Evolutionary conservation across 2,797 vertebrate genomes (phyloP).

Genomic region (Lates japonicus): DNA sequence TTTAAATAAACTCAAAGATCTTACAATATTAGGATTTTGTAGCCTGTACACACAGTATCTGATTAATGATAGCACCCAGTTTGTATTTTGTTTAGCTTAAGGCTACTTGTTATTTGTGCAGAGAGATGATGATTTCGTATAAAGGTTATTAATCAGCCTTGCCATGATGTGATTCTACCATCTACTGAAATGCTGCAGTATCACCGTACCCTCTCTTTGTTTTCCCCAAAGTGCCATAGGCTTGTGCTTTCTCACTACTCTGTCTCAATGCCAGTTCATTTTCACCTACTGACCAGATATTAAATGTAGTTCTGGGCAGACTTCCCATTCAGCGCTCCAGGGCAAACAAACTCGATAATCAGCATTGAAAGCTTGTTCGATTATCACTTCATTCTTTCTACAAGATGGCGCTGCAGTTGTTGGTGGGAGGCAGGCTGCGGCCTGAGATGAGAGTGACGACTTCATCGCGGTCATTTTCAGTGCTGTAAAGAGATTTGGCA

Average conservation of each 20-base stretch:
- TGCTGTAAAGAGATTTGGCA: background rate
- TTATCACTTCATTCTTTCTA: conserved; percentile 48
- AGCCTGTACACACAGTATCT: conserved; percentile 36
- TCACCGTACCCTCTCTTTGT: background rate
- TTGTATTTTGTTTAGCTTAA: conserved; percentile 63
- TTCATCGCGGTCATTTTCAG: background rate
- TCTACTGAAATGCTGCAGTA: conserved; percentile 67
- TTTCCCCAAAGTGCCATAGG: background rate
- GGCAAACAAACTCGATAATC: background rate
- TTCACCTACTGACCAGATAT: conserved; percentile 22
- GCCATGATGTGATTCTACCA: conserved; percentile 76
- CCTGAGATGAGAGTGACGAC: background rate
- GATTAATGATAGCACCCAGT: conserved; percentile 61
- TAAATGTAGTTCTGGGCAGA: conserved; percentile 29
- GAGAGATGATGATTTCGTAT: conserved; percentile 39
- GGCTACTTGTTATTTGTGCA: conserved; percentile 48
- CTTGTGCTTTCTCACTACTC: background rate
- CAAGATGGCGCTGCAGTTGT: conserved; percentile 72
- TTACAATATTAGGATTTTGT: conserved; percentile 44
- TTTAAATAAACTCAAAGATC: conserved; percentile 52
- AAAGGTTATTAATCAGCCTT: conserved; percentile 36
- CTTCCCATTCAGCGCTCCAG: conserved; percentile 20
- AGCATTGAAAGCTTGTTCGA: background rate
- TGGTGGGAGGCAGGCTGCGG: conserved; percentile 8
- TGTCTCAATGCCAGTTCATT: conserved; percentile 11